Conservation (phyloP, 2,113 vertebrate species). For the Tapirus terrestris region DNA sequence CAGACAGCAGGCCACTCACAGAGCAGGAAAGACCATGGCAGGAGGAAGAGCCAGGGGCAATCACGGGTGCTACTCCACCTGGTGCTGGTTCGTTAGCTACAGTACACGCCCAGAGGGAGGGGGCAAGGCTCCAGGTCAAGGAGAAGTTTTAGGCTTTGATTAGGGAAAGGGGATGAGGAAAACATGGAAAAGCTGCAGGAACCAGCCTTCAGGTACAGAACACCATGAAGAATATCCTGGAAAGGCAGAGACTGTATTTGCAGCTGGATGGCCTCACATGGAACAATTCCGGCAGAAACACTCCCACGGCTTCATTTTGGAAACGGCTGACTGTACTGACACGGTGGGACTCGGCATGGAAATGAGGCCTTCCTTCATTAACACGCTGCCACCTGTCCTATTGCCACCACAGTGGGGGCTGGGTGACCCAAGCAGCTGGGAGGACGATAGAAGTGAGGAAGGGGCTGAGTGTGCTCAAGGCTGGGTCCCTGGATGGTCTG, state of each 20-base stretch:
- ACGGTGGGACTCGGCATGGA: background rate
- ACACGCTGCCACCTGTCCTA: background rate
- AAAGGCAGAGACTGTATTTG: background rate
- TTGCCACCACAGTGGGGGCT: background rate
- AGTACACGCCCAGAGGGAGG: background rate
- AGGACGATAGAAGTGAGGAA: background rate
- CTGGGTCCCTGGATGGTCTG: background rate
- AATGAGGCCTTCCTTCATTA: background rate
- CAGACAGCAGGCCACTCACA: background rate
- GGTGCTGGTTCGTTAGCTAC: rapidly evolving
- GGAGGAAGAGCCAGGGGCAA: rapidly evolving
- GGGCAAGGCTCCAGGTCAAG: background rate
- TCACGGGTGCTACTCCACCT: rapidly evolving
- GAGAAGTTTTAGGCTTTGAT: background rate
- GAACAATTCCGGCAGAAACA: background rate
- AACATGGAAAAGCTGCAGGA: background rate
- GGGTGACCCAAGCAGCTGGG: background rate
- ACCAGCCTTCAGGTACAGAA: background rate
- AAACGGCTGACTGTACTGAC: background rate
- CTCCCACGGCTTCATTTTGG: background rate
- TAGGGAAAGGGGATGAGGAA: background rate
- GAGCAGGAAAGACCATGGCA: background rate
- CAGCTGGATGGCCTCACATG: background rate
- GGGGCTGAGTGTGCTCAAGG: background rate
- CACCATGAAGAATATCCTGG: rapidly evolving